These are phyloP conservation scores for Amphiprion percula DNA, from an alignment of 2,113 vertebrate genomes.

Conservation along the genomic window DNA sequence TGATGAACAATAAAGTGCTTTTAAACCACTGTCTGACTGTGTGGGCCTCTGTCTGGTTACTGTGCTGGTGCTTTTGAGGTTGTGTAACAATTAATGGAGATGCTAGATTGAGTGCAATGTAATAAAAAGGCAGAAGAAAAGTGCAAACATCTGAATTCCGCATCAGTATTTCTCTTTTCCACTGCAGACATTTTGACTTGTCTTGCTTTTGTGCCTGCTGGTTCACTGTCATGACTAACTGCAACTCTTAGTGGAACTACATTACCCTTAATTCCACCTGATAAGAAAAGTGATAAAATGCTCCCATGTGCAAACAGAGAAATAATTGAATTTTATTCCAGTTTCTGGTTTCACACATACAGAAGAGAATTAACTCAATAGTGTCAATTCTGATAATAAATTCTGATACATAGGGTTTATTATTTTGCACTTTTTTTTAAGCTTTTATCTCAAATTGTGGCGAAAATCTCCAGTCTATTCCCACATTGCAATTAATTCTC, in stretches of 20 bases:
- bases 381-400: neutral
- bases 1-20: conserved; percentile 99
- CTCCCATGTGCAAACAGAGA: neutral
- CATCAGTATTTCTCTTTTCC: too few relatives aligned
- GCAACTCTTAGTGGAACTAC: neutral
- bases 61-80: conserved; percentile 1
- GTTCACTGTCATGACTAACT: too few relatives aligned
- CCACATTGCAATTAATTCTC: neutral
- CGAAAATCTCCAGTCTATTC: too few relatives aligned
- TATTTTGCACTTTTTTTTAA: too few relatives aligned
- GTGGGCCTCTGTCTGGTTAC: conserved; percentile 14
- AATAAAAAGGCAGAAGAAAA: neutral
- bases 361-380: conserved; percentile 3
- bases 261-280: too few relatives aligned
- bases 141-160: too few relatives aligned
- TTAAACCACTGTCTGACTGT: conserved; percentile 89
- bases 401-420: neutral
- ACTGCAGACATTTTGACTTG: too few relatives aligned
- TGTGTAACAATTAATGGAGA: neutral
- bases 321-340: conserved; percentile 52
- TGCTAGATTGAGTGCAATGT: neutral
- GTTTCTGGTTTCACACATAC: conserved; percentile 33
- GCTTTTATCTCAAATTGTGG: too few relatives aligned
- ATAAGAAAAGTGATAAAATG: neutral
- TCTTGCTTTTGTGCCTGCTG: too few relatives aligned